Conservation (phyloP, 1,140 invertebrate species). For the Procambarus virginalis region DNA sequence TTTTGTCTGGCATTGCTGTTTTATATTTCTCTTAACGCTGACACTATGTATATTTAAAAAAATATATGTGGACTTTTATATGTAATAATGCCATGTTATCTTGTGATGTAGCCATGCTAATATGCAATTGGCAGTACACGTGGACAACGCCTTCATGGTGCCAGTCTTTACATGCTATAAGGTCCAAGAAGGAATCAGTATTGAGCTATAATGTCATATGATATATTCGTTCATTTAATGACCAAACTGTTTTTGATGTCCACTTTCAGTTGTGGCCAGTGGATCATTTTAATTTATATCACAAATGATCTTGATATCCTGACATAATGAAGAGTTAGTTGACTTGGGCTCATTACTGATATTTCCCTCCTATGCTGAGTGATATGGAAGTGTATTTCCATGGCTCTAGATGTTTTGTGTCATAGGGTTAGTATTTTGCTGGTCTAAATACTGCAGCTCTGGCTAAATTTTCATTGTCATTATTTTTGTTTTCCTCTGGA, state of each 20-base stretch:
- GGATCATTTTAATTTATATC: not conserved
- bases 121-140: not conserved
- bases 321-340: not conserved
- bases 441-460: not conserved
- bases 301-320: not conserved
- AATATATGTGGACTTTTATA: not conserved
- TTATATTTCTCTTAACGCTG: not conserved
- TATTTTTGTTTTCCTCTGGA: slow-evolving; percentile 5
- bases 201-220: slow-evolving; percentile 18
- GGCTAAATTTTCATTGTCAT: not conserved
- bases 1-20: not conserved
- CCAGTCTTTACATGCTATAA: not conserved
- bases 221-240: not conserved
- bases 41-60: not conserved
- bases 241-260: too few species aligned
- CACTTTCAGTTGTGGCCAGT: not conserved
- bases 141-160: not conserved
- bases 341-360: not conserved
- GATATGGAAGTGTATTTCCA: slow-evolving; percentile 6
- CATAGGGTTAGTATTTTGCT: slow-evolving; percentile 22
- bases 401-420: not conserved
- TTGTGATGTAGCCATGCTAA: not conserved
- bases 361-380: slow-evolving; percentile 17
- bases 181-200: slow-evolving; percentile 18
- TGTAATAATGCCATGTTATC: slow-evolving; percentile 27